Base-by-base conservation (phyloP, 2,113 vertebrate species). In the Marmota flaviventris region DNA sequence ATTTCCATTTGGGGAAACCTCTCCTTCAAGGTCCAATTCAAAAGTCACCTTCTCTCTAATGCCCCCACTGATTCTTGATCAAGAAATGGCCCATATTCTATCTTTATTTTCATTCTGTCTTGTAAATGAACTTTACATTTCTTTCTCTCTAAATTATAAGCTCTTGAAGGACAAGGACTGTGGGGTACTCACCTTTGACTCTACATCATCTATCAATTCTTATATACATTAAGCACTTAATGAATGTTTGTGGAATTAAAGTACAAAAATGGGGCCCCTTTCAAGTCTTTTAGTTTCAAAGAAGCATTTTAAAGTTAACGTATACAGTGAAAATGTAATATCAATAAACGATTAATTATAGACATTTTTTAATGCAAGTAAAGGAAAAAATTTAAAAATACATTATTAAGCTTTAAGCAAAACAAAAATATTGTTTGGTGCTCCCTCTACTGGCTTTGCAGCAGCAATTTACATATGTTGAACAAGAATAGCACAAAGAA, bases 361-460 rank as follows among this genome's bases (percentile, higher is more conserved):
- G 34, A 25, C 77, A 90, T 61, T 96, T 96, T 81, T 48, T 83
- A 96, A 96, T 81, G 76, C 79, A 96, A 95, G 84, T 29, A 13
- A 70, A 92, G 81, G 37, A 39, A 73, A 56, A 51, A 82, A 77
- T 39, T 73, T 75, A 63, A 16, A 84, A 77, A 83, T 86, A 83
- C 27, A 91, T 92, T 88, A 91, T 90, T 91, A 97, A 92, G 39
- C 85, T 92, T 58, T 51, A 94, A 93, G 17, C 29, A 89, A 97
- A 94, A 96, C 61, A 97, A 96, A 97, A 96, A 94, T 85, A 97
- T 34, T 94, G 95, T 95, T 97, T 84, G 82, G 69, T 95, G 97
- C 96, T 96, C 97, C 97, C 95, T 96, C 98, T 97, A 82, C 96
- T 97, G 95, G 97, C 65, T 95, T 72, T 84, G 32, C 45, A 56